These are phyloP conservation scores for Caenorhabditis drosophilae DNA, from an alignment of 2,888 invertebrate species.

Conservation along the genomic window DNA sequence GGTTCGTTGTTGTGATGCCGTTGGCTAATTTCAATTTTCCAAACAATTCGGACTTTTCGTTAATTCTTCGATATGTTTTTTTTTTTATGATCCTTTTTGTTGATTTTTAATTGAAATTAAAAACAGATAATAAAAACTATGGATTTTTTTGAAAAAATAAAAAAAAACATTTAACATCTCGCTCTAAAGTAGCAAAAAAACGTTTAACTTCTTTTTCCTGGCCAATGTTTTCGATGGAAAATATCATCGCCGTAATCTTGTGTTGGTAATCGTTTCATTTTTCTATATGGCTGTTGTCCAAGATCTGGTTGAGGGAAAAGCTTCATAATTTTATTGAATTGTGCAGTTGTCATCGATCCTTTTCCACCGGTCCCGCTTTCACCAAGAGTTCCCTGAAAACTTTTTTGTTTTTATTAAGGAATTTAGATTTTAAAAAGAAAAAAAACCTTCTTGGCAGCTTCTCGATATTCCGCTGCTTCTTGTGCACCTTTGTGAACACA, in stretches of 20 bases:
- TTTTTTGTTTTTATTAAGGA: background rate
- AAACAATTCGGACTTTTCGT: too few relatives aligned
- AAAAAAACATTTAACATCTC: too few relatives aligned
- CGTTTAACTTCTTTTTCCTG: slow-evolving; percentile 50
- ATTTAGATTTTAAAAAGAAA: background rate
- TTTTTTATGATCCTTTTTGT: too few relatives aligned
- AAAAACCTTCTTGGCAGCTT: slow-evolving; percentile 54
- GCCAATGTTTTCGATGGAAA: slow-evolving; percentile 57
- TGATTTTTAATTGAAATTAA: too few relatives aligned
- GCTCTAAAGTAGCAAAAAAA: too few relatives aligned
- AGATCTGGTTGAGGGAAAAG: slow-evolving; percentile 64
- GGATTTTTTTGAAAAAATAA: too few relatives aligned
- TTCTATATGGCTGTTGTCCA: slow-evolving; percentile 55
- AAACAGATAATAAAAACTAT: too few relatives aligned
- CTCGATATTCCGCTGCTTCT: slow-evolving; percentile 51
- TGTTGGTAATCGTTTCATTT: slow-evolving; percentile 62
- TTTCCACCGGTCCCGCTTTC: slow-evolving; percentile 36
- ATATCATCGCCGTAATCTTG: slow-evolving; percentile 62
- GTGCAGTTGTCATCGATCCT: slow-evolving; percentile 49
- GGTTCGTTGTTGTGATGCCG: too few relatives aligned
- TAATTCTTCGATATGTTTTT: too few relatives aligned
- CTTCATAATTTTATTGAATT: slow-evolving; percentile 64
- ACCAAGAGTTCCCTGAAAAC: slow-evolving; percentile 56
- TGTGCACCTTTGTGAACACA: slow-evolving; percentile 56
- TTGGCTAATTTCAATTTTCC: too few relatives aligned